Evolutionary conservation across 2,113 vertebrate species (phyloP).

Genomic region (Pelobates fuscus): DNA sequence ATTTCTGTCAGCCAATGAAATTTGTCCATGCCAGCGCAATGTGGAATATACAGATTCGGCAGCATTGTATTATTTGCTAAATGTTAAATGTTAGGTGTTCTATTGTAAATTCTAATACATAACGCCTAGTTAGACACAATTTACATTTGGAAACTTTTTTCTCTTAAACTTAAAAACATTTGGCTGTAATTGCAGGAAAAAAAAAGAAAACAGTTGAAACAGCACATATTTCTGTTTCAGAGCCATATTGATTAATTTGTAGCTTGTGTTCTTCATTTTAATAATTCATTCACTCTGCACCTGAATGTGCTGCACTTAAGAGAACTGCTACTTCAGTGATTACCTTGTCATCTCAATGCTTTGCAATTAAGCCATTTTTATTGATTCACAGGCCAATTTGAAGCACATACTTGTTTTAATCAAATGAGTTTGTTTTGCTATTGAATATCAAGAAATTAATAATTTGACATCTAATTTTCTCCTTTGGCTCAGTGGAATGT

Average conservation of each 20-base stretch:
- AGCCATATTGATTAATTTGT: slow-evolving; percentile 30
- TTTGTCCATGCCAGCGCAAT: no score
- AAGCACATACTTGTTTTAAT: slow-evolving; percentile 40
- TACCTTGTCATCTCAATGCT: slow-evolving; percentile 46
- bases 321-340: slow-evolving; percentile 33
- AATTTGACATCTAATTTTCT: slow-evolving; percentile 37
- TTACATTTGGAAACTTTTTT: not conserved
- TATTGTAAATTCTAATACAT: no score
- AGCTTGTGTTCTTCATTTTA: slow-evolving; percentile 23
- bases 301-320: slow-evolving; percentile 26
- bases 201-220: not conserved
- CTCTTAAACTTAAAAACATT: not conserved
- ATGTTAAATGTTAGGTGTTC: no score
- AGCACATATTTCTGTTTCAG: not conserved
- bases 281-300: slow-evolving; percentile 42
- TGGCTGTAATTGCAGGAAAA: no score
- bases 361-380: slow-evolving; percentile 47
- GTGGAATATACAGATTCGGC: no score
- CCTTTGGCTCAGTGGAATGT: not conserved
- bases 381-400: slow-evolving; percentile 36
- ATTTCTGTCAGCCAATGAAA: no score
- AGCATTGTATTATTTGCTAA: no score
- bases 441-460: slow-evolving; percentile 41
- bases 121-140: not conserved
- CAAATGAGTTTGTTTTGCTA: slow-evolving; percentile 35